A percentile compares a stretch with the other conserved stretches of the same genome.
Evolutionary conservation across 2,797 vertebrate genomes (phyloP).

Genomic region (Aythya fuligula): DNA sequence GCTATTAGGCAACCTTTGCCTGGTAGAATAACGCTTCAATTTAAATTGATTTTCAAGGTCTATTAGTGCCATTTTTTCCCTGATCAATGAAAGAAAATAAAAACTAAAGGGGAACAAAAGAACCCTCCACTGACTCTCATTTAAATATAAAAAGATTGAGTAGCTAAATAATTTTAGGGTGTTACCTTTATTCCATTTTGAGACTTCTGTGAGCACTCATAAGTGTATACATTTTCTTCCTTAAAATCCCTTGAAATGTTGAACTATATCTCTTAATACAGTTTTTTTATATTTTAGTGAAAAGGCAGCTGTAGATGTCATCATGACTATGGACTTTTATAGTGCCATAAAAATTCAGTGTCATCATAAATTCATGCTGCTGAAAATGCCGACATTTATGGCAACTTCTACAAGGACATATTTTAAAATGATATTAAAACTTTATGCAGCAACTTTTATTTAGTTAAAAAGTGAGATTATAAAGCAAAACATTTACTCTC

Average conservation of each 20-base stretch:
- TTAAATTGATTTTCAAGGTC: neutral
- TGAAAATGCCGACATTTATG: conserved; percentile 81
- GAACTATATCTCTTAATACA: conserved; percentile 60
- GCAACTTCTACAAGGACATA: conserved; percentile 79
- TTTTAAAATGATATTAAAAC: conserved; percentile 79
- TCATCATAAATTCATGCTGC: conserved; percentile 80
- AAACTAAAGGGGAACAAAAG: neutral
- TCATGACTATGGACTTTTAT: conserved; percentile 79
- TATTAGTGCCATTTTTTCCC: neutral
- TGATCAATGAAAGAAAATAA: neutral
- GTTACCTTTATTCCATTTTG: neutral
- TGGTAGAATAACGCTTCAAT: neutral
- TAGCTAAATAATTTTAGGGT: neutral
- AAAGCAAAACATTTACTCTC: conserved; percentile 72
- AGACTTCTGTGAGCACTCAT: neutral
- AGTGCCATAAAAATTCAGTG: conserved; percentile 80
- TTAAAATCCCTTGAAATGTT: conserved; percentile 32
- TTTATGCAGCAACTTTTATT: conserved; percentile 78
- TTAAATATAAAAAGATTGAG: conserved; percentile 15
- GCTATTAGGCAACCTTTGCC: neutral
- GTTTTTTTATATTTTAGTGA: conserved; percentile 76
- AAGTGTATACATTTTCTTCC: neutral
- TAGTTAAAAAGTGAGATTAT: conserved; percentile 74
- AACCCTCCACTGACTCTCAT: neutral
- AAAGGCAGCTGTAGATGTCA: conserved; percentile 78